These are phyloP conservation scores for Loris lydekkerianus DNA, from an alignment of 2,797 vertebrate species.

Conservation along the genomic window DNA sequence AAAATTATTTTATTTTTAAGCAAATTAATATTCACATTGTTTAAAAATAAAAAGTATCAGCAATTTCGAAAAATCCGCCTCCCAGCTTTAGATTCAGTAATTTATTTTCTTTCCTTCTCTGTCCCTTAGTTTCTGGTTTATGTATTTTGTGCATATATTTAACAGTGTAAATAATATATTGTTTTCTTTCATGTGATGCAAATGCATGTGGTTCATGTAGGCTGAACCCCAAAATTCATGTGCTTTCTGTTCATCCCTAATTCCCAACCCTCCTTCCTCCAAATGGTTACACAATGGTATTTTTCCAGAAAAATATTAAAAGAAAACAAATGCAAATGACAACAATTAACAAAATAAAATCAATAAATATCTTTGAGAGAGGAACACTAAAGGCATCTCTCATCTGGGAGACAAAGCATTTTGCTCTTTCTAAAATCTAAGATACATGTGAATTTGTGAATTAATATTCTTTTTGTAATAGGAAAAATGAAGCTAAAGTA, in stretches of 20 bases:
- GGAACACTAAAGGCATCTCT: neutral
- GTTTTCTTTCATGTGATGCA: neutral
- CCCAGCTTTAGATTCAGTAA: neutral
- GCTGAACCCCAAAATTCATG: neutral
- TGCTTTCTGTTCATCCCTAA: neutral
- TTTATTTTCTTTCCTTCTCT: neutral
- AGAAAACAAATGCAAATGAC: neutral
- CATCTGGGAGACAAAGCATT: neutral
- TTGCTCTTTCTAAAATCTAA: neutral
- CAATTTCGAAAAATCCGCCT: neutral
- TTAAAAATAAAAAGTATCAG: neutral
- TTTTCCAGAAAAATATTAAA: neutral
- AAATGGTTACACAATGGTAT: neutral
- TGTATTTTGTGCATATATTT: neutral
- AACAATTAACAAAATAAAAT: slow-evolving; percentile 25
- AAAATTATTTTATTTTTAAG: neutral
- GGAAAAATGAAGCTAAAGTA: neutral
- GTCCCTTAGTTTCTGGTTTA: neutral
- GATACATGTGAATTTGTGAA: neutral
- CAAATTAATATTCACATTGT: neutral
- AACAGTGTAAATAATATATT: neutral
- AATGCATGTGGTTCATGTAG: neutral
- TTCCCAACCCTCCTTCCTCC: neutral
- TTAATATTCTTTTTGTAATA: neutral
- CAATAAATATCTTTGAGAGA: neutral